Conservation (phyloP, 2,113 vertebrate genomes). For the Pongo pygmaeus region DNA sequence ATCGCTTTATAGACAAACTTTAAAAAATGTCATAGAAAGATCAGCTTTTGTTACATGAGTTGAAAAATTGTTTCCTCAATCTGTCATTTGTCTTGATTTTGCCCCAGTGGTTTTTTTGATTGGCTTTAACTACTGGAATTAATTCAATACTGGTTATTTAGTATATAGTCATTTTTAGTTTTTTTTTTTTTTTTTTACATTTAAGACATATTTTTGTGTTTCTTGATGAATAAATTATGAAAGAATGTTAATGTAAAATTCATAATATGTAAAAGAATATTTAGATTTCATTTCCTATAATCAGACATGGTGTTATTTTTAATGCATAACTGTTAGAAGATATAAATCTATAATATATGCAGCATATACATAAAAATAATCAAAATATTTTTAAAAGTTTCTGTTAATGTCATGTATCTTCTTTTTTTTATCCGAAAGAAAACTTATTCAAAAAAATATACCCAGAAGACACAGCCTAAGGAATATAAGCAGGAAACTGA, state of each 20-base stretch:
- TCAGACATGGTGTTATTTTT: not conserved
- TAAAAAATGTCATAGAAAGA: not conserved
- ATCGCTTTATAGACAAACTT: not conserved
- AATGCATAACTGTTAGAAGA: slow-evolving; percentile 13
- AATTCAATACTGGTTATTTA: not conserved
- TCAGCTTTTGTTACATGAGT: not conserved
- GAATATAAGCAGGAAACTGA: not conserved
- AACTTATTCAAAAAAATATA: not conserved
- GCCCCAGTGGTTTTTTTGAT: not conserved
- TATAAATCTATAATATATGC: not conserved
- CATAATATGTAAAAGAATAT: not conserved
- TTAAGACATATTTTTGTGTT: slow-evolving; percentile 17
- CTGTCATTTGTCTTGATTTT: slow-evolving; percentile 25
- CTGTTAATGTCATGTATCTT: not conserved
- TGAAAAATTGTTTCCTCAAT: not conserved
- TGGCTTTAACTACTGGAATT: not conserved
- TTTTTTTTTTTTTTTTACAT: not conserved
- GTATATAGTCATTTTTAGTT: not conserved
- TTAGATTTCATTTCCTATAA: not conserved
- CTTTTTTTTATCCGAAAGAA: not conserved
- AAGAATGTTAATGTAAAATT: not conserved
- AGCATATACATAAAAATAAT: not conserved
- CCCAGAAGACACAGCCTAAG: not conserved
- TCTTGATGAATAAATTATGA: not conserved
- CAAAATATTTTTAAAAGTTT: not conserved